Evolutionary conservation across 2,113 vertebrate genomes (phyloP).

Genomic region (Phyllostomus hastatus): DNA sequence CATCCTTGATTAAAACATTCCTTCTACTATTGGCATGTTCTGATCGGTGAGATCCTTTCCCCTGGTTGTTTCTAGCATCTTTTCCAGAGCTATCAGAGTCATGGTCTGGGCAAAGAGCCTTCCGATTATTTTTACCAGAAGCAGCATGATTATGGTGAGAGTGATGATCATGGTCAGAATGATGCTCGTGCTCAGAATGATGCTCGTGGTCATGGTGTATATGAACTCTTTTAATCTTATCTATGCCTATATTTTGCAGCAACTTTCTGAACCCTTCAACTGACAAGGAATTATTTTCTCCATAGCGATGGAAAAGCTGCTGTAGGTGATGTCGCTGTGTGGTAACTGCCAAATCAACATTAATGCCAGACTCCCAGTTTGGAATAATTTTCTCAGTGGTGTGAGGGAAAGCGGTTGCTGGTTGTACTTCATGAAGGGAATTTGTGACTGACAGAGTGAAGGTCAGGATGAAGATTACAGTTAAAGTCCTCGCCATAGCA

Average conservation of each 20-base stretch:
- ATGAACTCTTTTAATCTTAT: conserved; percentile 83
- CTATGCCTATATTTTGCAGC: conserved; percentile 88
- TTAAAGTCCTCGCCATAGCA: conserved; percentile 72
- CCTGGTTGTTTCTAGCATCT: conserved; percentile 64
- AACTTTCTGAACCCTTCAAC: conserved; percentile 90
- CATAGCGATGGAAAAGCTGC: conserved; percentile 92
- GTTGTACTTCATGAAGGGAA: conserved; percentile 72
- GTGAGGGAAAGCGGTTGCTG: conserved; percentile 72
- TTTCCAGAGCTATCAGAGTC: conserved; percentile 67
- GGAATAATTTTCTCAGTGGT: conserved; percentile 74
- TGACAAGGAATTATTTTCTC: conserved; percentile 92
- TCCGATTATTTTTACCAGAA: conserved; percentile 67
- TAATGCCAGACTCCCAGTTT: conserved; percentile 78
- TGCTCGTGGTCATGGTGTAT: conserved; percentile 80
- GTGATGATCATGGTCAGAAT: neutral
- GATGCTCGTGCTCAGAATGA: conserved; percentile 70
- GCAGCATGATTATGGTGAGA: conserved; percentile 70
- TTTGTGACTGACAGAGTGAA: conserved; percentile 73
- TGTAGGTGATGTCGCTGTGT: conserved; percentile 89
- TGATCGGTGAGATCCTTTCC: conserved; percentile 74
- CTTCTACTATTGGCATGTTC: conserved; percentile 71
- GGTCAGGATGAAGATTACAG: conserved; percentile 58
- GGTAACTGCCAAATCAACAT: conserved; percentile 81
- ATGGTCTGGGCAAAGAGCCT: conserved; percentile 69
- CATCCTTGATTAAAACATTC: conserved; percentile 78